phyloP scores from a whole-genome alignment of 2,113 vertebrate species.

The Odontophorus gujanensis region DNA sequence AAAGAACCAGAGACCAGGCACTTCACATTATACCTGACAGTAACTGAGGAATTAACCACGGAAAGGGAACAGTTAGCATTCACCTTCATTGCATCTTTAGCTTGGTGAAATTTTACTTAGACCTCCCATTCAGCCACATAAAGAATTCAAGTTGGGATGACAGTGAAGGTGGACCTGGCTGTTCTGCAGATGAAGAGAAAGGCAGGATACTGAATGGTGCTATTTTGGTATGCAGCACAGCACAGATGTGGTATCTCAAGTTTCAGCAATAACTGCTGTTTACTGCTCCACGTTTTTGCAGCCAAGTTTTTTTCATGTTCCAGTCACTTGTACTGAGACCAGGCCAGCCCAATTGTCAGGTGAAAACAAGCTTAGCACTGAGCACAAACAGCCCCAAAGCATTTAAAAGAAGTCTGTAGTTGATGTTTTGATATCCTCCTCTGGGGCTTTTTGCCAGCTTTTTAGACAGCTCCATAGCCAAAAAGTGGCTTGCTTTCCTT shows the following conservation, averaged over 20 bases:
- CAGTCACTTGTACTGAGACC: neutral
- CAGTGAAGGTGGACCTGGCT: neutral
- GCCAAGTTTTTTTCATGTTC: neutral
- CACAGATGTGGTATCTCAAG: neutral
- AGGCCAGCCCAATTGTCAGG: neutral
- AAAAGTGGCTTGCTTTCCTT: neutral
- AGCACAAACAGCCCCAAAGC: neutral
- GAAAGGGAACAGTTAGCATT: neutral
- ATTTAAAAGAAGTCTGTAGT: neutral
- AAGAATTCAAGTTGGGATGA: neutral
- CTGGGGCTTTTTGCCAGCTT: neutral
- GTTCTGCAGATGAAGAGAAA: neutral
- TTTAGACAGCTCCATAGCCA: neutral
- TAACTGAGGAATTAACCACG: neutral
- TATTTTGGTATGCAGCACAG: neutral
- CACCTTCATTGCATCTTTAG: neutral
- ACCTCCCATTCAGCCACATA: neutral
- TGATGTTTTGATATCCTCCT: neutral
- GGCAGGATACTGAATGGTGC: neutral
- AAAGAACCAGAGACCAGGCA: neutral
- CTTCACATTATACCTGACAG: neutral
- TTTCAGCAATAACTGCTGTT: neutral
- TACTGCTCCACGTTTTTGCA: neutral
- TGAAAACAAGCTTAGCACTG: neutral
- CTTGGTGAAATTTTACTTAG: neutral